phyloP scores from a whole-genome alignment of 2,113 vertebrate species.

The Chamaetylas fuelleborni region DNA sequence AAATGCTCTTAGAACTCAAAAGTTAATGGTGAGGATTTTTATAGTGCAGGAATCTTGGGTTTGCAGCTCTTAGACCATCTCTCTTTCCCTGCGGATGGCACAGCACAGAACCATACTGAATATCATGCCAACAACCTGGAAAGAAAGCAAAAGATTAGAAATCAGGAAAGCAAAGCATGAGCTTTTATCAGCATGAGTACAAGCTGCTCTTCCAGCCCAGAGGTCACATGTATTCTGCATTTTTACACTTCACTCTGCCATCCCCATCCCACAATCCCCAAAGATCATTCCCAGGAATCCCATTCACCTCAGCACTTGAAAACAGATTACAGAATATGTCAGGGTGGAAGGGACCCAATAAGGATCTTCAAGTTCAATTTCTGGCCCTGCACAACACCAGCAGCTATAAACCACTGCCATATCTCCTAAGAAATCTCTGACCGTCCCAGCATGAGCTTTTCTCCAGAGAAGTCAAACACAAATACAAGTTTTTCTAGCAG shows the following conservation, averaged over 20 bases:
- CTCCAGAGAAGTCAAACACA: not conserved
- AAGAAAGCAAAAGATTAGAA: not conserved
- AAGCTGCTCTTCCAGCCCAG: not conserved
- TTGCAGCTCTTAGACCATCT: constrained; percentile 83
- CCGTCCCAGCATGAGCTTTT: not conserved
- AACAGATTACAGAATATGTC: not conserved
- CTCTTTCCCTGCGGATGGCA: constrained; percentile 87
- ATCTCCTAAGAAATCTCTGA: not conserved
- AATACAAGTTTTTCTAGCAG: not conserved
- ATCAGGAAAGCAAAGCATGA: not conserved
- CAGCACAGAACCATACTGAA: constrained; percentile 95
- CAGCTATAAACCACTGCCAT: not conserved
- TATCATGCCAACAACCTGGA: constrained; percentile 92
- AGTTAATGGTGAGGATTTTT: constrained; percentile 65
- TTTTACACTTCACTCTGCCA: not conserved
- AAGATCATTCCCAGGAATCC: not conserved
- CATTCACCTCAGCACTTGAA: not conserved
- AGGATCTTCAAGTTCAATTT: not conserved
- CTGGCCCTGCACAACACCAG: not conserved
- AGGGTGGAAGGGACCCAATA: not conserved
- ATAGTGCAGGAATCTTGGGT: constrained; percentile 23
- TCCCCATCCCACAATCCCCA: not conserved
- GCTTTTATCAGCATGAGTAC: not conserved
- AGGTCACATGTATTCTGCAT: not conserved
- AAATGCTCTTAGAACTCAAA: constrained; percentile 68